Conservation (phyloP, 2,113 vertebrate species). For the Pangasianodon hypophthalmus region DNA sequence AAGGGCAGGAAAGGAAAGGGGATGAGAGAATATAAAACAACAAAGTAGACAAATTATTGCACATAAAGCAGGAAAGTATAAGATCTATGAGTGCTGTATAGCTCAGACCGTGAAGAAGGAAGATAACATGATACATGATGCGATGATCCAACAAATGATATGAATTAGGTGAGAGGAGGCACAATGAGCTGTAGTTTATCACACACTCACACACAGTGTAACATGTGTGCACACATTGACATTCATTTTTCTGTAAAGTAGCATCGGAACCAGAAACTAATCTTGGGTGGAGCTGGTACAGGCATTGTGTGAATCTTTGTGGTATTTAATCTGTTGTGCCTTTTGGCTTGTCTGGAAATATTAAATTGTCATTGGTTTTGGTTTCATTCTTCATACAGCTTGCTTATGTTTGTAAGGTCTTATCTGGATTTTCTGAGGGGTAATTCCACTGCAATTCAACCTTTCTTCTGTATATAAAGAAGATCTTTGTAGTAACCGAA, state of each 20-base stretch:
- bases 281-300: slow-evolving; percentile 16
- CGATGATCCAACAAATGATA: not conserved
- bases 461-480: slow-evolving; percentile 29
- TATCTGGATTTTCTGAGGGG: not conserved
- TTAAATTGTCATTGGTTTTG: slow-evolving; percentile 30
- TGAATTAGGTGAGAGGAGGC: not conserved
- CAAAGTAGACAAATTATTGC: not conserved
- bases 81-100: not conserved
- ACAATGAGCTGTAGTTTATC: slow-evolving; percentile 4
- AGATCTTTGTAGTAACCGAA: slow-evolving; percentile 16
- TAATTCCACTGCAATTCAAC: not conserved
- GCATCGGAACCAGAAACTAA: not conserved
- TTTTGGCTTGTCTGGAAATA: slow-evolving; percentile 44
- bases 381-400: slow-evolving; percentile 14
- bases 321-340: not conserved
- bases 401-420: not conserved
- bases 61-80: not conserved
- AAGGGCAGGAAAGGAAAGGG: not conserved
- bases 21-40: not conserved
- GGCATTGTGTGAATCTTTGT: not conserved
- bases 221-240: not conserved
- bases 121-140: not conserved
- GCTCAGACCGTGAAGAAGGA: not conserved
- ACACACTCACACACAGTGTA: not conserved
- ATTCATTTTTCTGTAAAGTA: not conserved